Conservation (phyloP, 2,888 invertebrate species). For the Brachycybe producta region DNA sequence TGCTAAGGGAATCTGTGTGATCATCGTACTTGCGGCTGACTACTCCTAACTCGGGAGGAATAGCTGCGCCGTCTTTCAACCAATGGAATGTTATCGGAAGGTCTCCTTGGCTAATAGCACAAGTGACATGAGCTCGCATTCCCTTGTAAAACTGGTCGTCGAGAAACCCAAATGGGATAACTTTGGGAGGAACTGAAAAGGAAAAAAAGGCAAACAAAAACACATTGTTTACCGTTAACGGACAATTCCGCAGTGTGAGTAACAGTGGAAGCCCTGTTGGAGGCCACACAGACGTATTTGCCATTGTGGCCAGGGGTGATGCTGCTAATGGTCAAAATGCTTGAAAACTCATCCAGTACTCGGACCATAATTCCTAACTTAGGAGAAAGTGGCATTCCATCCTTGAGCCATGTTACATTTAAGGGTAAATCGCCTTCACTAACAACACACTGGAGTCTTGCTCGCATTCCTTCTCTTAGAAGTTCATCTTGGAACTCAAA, state of each 20-base stretch:
- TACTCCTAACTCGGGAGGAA: slow-evolving; percentile 21
- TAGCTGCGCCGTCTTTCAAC: slow-evolving; percentile 18
- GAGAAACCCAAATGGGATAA: slow-evolving; percentile 57
- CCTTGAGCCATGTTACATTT: slow-evolving; percentile 31
- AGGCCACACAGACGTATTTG: slow-evolving; percentile 14
- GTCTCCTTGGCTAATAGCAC: slow-evolving; percentile 21
- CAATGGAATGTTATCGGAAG: slow-evolving; percentile 18
- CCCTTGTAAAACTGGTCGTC: slow-evolving; percentile 40
- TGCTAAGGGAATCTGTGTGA: slow-evolving; percentile 26
- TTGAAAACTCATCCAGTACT: slow-evolving; percentile 19
- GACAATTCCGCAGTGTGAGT: slow-evolving; percentile 13
- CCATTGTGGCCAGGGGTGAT: slow-evolving; percentile 16
- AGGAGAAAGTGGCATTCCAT: slow-evolving; percentile 29
- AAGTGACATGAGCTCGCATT: slow-evolving; percentile 25
- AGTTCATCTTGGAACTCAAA: slow-evolving; percentile 17
- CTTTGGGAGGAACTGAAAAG: slow-evolving; percentile 51
- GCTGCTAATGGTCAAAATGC: slow-evolving; percentile 17
- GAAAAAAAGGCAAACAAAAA: slow-evolving; percentile 10
- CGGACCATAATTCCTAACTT: slow-evolving; percentile 22
- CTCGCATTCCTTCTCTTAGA: slow-evolving; percentile 15
- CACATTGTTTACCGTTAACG: slow-evolving; percentile 17
- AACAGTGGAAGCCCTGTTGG: slow-evolving; percentile 15
- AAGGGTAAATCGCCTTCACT: slow-evolving; percentile 30
- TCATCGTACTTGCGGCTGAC: slow-evolving; percentile 23
- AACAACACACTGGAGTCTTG: slow-evolving; percentile 16